Conservation (phyloP, 2,797 vertebrate genomes). For the Argyrosomus regius region DNA sequence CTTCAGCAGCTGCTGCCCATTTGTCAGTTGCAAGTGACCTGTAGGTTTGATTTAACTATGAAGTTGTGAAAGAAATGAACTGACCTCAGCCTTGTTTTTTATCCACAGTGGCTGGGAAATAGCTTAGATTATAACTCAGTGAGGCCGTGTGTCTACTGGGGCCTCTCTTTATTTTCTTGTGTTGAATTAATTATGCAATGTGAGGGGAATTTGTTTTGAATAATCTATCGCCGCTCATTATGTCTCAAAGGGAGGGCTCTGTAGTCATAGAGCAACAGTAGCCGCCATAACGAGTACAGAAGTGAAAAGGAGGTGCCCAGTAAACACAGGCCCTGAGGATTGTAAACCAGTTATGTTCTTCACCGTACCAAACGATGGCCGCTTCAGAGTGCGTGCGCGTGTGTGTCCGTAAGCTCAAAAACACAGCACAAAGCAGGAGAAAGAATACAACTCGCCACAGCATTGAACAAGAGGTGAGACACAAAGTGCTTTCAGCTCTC, state of each 20-base stretch:
- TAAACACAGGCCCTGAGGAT: conserved; percentile 45
- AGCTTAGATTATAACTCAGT: conserved; percentile 39
- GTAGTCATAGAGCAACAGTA: background rate
- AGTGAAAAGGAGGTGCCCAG: conserved; percentile 33
- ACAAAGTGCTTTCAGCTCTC: conserved; percentile 66
- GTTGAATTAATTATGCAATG: background rate
- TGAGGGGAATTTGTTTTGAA: background rate
- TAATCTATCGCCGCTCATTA: background rate
- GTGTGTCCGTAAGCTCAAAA: conserved; percentile 49
- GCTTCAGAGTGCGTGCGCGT: conserved; percentile 14
- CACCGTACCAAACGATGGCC: conserved; percentile 26
- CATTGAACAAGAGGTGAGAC: conserved; percentile 65
- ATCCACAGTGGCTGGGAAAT: conserved; percentile 20
- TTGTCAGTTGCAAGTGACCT: background rate
- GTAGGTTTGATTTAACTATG: background rate
- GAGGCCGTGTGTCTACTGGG: conserved; percentile 31
- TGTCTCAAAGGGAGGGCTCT: background rate
- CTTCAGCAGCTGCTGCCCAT: conserved; percentile 32
- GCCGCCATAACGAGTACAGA: background rate
- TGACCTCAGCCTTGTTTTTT: conserved; percentile 42
- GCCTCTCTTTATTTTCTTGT: conserved; percentile 9
- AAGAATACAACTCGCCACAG: conserved; percentile 49
- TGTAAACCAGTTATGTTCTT: conserved; percentile 50
- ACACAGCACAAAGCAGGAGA: conserved; percentile 57
- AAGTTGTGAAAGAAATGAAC: conserved; percentile 25